Evolutionary conservation across 2,888 invertebrate genomes (phyloP), one percentile per base, ranked within the genome.

Genomic region (Epinotia nisella): DNA sequence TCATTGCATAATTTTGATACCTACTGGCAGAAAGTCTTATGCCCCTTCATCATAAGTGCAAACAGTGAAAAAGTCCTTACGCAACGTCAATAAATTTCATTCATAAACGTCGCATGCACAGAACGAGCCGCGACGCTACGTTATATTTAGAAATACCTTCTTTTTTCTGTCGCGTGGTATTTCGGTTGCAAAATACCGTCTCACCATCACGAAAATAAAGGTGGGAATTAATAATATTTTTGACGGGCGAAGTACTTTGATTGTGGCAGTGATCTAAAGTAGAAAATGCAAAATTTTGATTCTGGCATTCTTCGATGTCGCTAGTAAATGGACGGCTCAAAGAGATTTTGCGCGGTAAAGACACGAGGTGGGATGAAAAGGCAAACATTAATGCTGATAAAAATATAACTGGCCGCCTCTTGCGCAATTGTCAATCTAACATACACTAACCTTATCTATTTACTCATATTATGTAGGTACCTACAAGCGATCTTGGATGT

Each of bases 141-240:
- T 79, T 88, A 89, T 84, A 86, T 87, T 85, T 88, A 89, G 88
- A 84, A 77, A 77, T 78, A 78, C 81, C 77, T 79, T 81, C 81
- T 86, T 88, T 88, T 83, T 89, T 87, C 84, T 84, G 83, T 84
- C 85, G 81, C 74, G 81, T 78, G 84, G 86, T 89, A 88, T 89
- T 89, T 86, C 82, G 82, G 88, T 88, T 87, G 85, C 88, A 87
- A 86, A 88, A 88, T 86, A 86, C 82, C 82, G 82, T 83, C 84
- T 82, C 75, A 64, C 64, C 71, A 70, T 74, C 75, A 76, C 80
- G 76, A 78, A 76, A 78, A 78, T 73, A 69, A 29, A 73, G 68
- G 39, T 68, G 71, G 53, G 65, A 53, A 69, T 69, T 62, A 17
- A 71, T 71, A 61, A 51, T 21, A 29, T 41, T 61, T 66, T 53